Evolutionary conservation across 2,888 invertebrate genomes (phyloP).

Genomic region (Netelia fuscicornis): DNA sequence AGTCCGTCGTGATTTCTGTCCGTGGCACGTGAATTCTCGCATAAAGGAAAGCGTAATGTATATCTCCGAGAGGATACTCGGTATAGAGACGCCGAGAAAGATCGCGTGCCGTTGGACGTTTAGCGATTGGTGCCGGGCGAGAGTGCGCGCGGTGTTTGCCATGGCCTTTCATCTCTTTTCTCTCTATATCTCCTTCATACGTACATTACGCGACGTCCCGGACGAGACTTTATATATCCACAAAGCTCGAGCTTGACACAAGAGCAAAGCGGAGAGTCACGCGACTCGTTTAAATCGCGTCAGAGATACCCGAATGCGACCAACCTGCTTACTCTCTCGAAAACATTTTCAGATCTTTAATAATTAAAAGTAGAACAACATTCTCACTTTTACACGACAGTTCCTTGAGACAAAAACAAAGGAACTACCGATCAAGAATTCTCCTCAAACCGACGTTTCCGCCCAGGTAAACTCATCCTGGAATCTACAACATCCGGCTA

Average conservation of each 20-base stretch:
- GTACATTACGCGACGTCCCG: slow-evolving; percentile 49
- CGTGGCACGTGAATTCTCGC: slow-evolving; percentile 52
- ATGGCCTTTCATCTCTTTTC: slow-evolving; percentile 60
- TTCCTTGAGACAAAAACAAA: not conserved
- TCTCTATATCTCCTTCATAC: slow-evolving; percentile 41
- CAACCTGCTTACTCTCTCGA: not conserved
- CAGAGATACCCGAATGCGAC: slow-evolving; percentile 25
- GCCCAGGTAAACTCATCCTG: not conserved
- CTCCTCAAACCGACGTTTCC: not conserved
- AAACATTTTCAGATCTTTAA: no score
- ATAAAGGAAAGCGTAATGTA: slow-evolving; percentile 9
- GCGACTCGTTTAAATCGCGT: slow-evolving; percentile 44
- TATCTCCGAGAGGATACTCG: slow-evolving; percentile 42
- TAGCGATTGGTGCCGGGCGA: slow-evolving; percentile 68
- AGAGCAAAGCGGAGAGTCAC: slow-evolving; percentile 49
- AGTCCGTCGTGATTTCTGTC: slow-evolving; percentile 41
- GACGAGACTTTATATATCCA: slow-evolving; percentile 45
- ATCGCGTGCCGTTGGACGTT: slow-evolving; percentile 70
- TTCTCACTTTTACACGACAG: not conserved
- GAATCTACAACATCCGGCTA: not conserved
- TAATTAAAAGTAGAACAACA: no score
- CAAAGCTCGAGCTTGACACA: slow-evolving; percentile 46
- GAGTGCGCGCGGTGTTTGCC: slow-evolving; percentile 57
- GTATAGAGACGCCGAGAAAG: slow-evolving; percentile 52
- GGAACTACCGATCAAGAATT: not conserved